phyloP scores from a whole-genome alignment of 1,140 invertebrate species.

The Anoplophora glabripennis region DNA sequence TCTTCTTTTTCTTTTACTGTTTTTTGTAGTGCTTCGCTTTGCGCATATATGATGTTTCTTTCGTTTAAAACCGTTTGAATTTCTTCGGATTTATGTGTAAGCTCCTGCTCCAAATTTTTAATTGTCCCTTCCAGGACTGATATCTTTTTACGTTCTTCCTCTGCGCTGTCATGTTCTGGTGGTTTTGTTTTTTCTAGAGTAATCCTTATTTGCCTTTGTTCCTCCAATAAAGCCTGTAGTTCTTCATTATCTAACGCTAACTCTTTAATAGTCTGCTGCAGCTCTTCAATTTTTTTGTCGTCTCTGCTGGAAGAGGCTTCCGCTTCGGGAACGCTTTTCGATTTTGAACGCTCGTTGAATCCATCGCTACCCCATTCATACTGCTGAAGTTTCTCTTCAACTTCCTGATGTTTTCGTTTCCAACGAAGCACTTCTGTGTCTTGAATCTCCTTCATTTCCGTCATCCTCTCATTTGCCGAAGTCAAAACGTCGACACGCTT shows the following conservation, averaged over 20 bases:
- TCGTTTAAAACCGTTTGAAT: not conserved
- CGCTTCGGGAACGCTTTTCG: slow-evolving; percentile 3
- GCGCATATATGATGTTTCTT: not conserved
- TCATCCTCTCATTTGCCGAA: slow-evolving; percentile 71
- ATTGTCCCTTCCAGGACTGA: slow-evolving; percentile 7
- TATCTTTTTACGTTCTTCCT: slow-evolving; percentile 22
- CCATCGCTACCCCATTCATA: slow-evolving; percentile 57
- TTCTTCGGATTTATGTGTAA: slow-evolving; percentile 9
- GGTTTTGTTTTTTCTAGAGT: slow-evolving; percentile 33
- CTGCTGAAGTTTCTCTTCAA: slow-evolving; percentile 56
- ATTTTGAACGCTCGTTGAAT: slow-evolving; percentile 16
- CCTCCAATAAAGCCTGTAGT: slow-evolving; percentile 63
- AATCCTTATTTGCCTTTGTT: slow-evolving; percentile 50
- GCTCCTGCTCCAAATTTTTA: not conserved
- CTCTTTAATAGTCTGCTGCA: slow-evolving; percentile 58
- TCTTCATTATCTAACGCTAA: slow-evolving; percentile 69
- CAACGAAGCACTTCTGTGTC: slow-evolving; percentile 64
- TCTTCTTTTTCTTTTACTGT: slow-evolving; percentile 4
- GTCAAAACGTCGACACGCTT: slow-evolving; percentile 73
- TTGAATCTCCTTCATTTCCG: slow-evolving; percentile 77
- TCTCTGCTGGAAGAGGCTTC: not conserved
- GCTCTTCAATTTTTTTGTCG: slow-evolving; percentile 46
- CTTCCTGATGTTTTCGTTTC: slow-evolving; percentile 65
- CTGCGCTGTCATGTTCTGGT: slow-evolving; percentile 14
- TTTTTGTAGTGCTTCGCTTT: not conserved